Evolutionary conservation across 2,888 invertebrate species (phyloP).

Genomic region (Tinea pellionella): DNA sequence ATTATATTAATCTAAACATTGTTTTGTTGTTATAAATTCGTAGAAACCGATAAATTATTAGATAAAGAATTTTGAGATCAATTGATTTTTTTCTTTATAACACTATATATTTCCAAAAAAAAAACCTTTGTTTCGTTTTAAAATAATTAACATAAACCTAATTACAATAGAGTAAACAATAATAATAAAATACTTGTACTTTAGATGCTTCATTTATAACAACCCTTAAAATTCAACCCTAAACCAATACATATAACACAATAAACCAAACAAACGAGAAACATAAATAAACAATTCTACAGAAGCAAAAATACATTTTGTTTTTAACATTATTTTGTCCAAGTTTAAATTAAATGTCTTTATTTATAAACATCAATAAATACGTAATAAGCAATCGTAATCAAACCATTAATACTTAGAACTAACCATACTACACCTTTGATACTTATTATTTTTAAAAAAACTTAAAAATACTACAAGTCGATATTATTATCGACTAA

Average conservation of each 20-base stretch:
- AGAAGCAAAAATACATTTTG: not conserved
- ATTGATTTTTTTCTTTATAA: not conserved
- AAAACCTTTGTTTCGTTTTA: too few relatives aligned
- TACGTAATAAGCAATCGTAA: not conserved
- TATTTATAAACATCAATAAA: not conserved
- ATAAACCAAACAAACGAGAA: too few relatives aligned
- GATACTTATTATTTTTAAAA: too few relatives aligned
- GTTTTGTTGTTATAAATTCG: not conserved
- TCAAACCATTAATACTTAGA: too few relatives aligned
- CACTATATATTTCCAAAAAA: too few relatives aligned
- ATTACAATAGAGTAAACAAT: not conserved
- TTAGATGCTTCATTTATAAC: not conserved
- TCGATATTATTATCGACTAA: not conserved
- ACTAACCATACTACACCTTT: too few relatives aligned
- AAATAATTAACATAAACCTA: not conserved
- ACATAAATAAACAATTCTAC: not conserved
- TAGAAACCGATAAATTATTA: not conserved
- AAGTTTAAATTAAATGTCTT: too few relatives aligned
- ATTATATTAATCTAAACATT: not conserved
- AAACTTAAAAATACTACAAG: too few relatives aligned
- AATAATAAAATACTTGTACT: constrained; percentile 11
- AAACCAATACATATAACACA: too few relatives aligned
- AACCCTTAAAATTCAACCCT: not conserved
- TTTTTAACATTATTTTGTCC: not conserved
- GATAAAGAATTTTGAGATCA: not conserved